Evolutionary conservation across 1,140 invertebrate species (phyloP), one percentile per base, ranked within the genome.

Genomic region (Luehdorfia chinensis): DNA sequence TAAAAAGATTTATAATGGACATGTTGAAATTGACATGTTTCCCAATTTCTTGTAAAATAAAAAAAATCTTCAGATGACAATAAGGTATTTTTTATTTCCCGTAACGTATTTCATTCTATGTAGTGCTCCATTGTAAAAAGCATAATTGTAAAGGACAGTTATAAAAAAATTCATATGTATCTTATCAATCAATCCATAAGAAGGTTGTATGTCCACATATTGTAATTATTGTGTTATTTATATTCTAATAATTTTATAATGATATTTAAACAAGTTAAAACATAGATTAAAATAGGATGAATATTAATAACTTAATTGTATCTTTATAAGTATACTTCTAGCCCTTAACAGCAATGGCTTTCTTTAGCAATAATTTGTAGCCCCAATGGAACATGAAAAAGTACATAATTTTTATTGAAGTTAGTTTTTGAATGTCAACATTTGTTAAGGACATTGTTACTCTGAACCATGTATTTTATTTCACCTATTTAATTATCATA

Each of bases 201-300:
- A 81, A 85, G 81, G 79, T 85, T 84, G 81, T 83, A 81, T 74
- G 74, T 79, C 75, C 75, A 77, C 49, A 54, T 83, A 75, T 74
- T 61, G 55, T 79, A 79, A 75, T 60, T 70, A 73, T 78, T 80
- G 66, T 77, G 62, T 83, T 83, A 75, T 83, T 78, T 81, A 73
- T 78, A 74, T 71, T 61, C 69, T 81, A 74, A 76, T 67, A 71
- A 70, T 77, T 75, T 67, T 77, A 77, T 72, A 71, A 70, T 66
- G 54, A 72, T 80, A 75, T 78, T 75, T 74, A 71, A 80, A 70
- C 58, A 60, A 65, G 60, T 73, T 71, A 61, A 67, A 69, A 41
- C 59, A 64, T 77, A 81, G 68, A 73, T 63, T 75, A 75, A 73
- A 69, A 65, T 75, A 74, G 60, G 70, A 57, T 55, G 53, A 54